Conservation (phyloP, 2,113 vertebrate species). For the Epinephelus moara region DNA sequence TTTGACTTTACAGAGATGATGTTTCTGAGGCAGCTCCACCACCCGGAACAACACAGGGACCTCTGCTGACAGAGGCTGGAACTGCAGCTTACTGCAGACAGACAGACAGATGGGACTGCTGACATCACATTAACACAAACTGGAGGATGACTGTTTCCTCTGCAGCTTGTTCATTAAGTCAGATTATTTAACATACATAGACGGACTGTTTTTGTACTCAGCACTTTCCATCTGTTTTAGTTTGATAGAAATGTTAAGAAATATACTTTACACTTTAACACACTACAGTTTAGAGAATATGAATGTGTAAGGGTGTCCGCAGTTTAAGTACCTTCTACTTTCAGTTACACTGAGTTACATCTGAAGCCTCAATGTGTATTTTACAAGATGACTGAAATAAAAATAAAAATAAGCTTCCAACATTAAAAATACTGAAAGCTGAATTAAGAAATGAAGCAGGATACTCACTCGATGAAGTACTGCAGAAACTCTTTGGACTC, state of each 20-base stretch:
- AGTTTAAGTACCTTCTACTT: background rate
- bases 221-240: too few relatives aligned
- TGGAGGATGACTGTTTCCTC: too few relatives aligned
- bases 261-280: too few relatives aligned
- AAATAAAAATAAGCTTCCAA: too few relatives aligned
- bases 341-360: too few relatives aligned
- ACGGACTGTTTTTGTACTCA: too few relatives aligned
- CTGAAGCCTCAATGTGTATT: background rate
- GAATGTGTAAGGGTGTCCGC: background rate
- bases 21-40: conserved; percentile 89
- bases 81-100: conserved; percentile 89
- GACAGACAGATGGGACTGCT: too few relatives aligned
- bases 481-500: conserved; percentile 83
- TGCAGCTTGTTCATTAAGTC: too few relatives aligned
- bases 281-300: background rate
- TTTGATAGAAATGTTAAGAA: too few relatives aligned
- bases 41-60: conserved; percentile 94
- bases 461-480: conserved; percentile 82
- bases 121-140: too few relatives aligned
- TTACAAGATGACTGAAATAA: background rate
- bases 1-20: conserved; percentile 93
- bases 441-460: background rate
- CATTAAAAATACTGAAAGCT: too few relatives aligned
- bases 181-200: too few relatives aligned
- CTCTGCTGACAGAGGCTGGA: conserved; percentile 84